Evolutionary conservation across 2,888 invertebrate genomes (phyloP), one percentile per base, ranked within the genome.

Genomic region (Hypercompe scribonia): DNA sequence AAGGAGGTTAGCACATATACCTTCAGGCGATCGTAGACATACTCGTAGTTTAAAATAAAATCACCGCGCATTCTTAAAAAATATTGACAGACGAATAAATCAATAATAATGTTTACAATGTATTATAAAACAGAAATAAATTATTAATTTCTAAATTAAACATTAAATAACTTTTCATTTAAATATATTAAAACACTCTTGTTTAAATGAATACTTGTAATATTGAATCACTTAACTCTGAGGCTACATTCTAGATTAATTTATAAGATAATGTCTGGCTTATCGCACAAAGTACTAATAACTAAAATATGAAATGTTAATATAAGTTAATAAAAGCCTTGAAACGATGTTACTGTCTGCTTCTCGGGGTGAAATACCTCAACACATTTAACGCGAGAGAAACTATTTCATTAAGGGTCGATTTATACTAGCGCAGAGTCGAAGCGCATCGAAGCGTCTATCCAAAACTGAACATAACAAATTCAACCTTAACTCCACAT

Each of bases 291-390:
- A 31, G 36, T 31, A 33, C 34, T 66, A 54, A 1, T 28, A 34
- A 36, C 24, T 50, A 63, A 34, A 61, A 36, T 65, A 70, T 54
- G 36, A 70, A 34, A 65, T 34, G 7, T 21, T 31, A 50, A n/a
- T 65, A 36, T 31, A 36, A 54, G 7, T 28, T 71, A 65, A 65
- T 71, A 58, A 71, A 71, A 58, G 71, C 58, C 66, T 66, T 36
- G 71, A 58, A 65, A 54, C 58, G 28, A 42, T 70, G 50, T 54
- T 50, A 54, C 36, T 36, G 70, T 70, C 66, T 66, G 71, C 54
- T 58, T 24, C 28, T 50, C 21, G 61, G 66, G 70, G 61, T 70
- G 69, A 68, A 65, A 68, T 50, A 50, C 50, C 65, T 10, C 65
- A 50, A 34, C 28, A 21, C 50, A 36, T 54, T 33, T 46, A 46